phyloP scores from a whole-genome alignment of 2,797 vertebrate species.

The Picus viridis region DNA sequence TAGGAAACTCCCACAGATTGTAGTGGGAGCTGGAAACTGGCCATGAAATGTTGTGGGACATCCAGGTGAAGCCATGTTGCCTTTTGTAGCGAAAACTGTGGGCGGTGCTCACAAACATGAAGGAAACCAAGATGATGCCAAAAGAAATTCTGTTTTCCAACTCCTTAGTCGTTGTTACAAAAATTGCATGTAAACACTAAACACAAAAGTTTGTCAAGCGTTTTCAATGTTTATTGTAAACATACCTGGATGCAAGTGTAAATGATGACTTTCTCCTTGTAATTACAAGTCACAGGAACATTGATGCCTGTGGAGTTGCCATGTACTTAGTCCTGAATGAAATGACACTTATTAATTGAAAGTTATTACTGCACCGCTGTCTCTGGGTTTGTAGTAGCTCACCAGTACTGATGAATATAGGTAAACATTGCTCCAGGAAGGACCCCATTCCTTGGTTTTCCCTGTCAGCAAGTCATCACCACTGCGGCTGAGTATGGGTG shows the following conservation, averaged over 20 bases:
- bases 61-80: neutral
- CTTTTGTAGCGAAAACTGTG: constrained; percentile 54
- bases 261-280: neutral
- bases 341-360: neutral
- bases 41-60: constrained; percentile 28
- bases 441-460: neutral
- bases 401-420: neutral
- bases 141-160: constrained; percentile 36
- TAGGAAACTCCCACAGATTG: neutral
- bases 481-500: neutral
- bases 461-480: neutral
- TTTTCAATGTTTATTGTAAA: constrained; percentile 4
- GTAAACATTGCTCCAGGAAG: neutral
- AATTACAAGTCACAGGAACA: neutral
- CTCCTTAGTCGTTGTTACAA: constrained; percentile 9
- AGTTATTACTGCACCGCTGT: neutral
- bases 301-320: accelerated
- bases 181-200: constrained; percentile 32
- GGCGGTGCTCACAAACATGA: constrained; percentile 43
- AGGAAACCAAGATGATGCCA: constrained; percentile 26
- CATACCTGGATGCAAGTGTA: accelerated
- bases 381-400: neutral
- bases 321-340: neutral
- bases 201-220: neutral
- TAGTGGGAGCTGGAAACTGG: constrained; percentile 37